Base-by-base conservation (phyloP, 1,140 invertebrate genomes). In the Drosophila takahashii region DNA sequence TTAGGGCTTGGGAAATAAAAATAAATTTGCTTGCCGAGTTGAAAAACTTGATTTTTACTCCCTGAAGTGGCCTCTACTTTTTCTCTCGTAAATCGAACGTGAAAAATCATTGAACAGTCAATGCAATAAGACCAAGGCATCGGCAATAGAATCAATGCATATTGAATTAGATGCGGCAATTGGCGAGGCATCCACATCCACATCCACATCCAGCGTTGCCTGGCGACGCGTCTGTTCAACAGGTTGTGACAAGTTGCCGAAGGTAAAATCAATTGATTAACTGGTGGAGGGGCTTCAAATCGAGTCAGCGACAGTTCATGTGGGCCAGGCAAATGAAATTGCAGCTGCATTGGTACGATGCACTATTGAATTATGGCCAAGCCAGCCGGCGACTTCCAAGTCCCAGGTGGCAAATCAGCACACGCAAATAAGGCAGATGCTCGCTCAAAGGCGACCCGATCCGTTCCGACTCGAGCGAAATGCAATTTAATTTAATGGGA, bases 261-360 rank as follows among this genome's bases (percentile, higher is more conserved):
- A 50, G 72, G 61, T 54, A 61, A 75, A 75, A 76, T 76, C 72
- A 76, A 75, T 76, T 76, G 72, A 76, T 75, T 76, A 66, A 64
- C 72, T 52, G 42, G 45, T 4, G 41, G 15, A 10, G 9, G 16
- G 41, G 48, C 72, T 42, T 58, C 71, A 76, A 76, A 76, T 75
- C 60, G 41, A 65, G 48, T 76, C 60, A 64, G 37, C 36, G 58
- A 50, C 15, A 47, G 37, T 44, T 56, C 50, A 16, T 62, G 37
- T 69, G 47, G 39, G 15, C 34, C 57, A 75, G 52, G 71, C 72
- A 76, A 76, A 75, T 51, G 47, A 26, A 66, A 76, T 76, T 66
- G 44, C 34, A 76, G 22, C 39, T 47, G 47, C 72, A 57, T 47
- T 56, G 53, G 45, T 75, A 65, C 51, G 32, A 26, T 3, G 22